Conservation (phyloP, 2,888 invertebrate species). For the Gastracanthus pulcherrimus region DNA sequence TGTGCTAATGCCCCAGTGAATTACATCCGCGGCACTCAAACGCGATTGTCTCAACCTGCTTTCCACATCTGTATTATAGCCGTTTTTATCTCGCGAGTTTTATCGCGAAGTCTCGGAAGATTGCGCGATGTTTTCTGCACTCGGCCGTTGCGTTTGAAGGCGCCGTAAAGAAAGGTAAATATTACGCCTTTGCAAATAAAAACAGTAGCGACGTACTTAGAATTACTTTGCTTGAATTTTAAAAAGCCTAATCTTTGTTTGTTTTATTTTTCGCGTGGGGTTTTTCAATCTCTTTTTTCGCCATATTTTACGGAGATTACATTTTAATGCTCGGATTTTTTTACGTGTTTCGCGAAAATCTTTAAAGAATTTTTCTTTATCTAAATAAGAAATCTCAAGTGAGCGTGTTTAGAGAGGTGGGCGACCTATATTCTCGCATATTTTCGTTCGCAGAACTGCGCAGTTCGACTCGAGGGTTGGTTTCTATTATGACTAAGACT, state of each 20-base stretch:
- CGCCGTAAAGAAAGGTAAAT: neutral
- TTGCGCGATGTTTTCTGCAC: neutral
- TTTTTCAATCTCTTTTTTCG: neutral
- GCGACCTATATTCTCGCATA: neutral
- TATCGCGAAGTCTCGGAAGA: neutral
- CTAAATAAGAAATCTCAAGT: neutral
- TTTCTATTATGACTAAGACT: neutral
- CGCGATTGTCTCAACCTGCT: neutral
- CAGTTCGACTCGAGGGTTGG: neutral
- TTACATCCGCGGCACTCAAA: too few relatives aligned
- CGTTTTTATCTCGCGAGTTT: neutral
- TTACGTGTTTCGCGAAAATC: neutral
- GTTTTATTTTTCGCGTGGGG: neutral
- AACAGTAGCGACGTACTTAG: too few relatives aligned
- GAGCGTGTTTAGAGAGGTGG: neutral
- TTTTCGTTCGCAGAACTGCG: neutral
- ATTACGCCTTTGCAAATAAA: neutral
- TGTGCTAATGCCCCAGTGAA: slow-evolving; percentile 2
- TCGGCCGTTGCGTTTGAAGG: neutral
- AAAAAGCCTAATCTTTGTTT: too few relatives aligned
- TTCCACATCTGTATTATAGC: neutral
- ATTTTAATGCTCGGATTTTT: too few relatives aligned
- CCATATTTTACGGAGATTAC: neutral
- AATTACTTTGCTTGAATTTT: too few relatives aligned
- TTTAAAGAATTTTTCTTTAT: neutral